Base-by-base conservation (phyloP, 2,113 vertebrate species). In the Empidonax traillii region DNA sequence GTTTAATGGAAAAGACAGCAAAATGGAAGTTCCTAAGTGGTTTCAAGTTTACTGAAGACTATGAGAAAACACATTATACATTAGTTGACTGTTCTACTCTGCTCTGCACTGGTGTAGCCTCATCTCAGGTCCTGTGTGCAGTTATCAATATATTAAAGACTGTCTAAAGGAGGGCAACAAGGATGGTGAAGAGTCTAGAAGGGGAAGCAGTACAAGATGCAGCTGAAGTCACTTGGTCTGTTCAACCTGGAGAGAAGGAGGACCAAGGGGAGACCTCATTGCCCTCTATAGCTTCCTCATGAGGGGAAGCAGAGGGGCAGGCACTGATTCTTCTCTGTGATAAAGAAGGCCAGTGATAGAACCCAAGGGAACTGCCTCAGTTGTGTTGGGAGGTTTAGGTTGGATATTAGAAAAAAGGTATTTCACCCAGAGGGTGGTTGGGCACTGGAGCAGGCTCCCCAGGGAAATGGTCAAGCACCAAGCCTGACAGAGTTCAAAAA, bases 401-500 rank as follows among this genome's bases (percentile, higher is more conserved):
- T 74, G 52, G 15, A 5, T 39, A 44, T 19, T 0, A 9, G 23
- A 12, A 43, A 51, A 58, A 58, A 22, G 1, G 12, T 51, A 44
- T 3, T 44, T 46, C 14, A 3, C 19, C 7, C 8, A 17, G 12
- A n/a, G 37, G 2, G 23, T 74, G 28, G 0, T 0, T 46, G 33
- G 19, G 28, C 44, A 46, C 22, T 13, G 16, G 22, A 23, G 23
- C 9, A 58, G 17, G 12, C 9, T 51, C 12, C 8, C 10, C 18
- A 28, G 15, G 31, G 15, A 2, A 67, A 13, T 4, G 12, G 19
- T 21, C 19, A 16, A 51, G 44, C 28, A 59, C 15, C 52, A 37
- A 41, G 23, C 27, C 37, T 30, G 23, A 14, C 15, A 46, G 44
- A 81, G 15, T 5, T 52, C 37, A 39, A 24, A 10, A 11, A 52